Evolutionary conservation across 92 coral and sea anemone species (phyloP), one percentile per base, ranked within the genome.

Genomic region (Phymanthus crucifer): DNA sequence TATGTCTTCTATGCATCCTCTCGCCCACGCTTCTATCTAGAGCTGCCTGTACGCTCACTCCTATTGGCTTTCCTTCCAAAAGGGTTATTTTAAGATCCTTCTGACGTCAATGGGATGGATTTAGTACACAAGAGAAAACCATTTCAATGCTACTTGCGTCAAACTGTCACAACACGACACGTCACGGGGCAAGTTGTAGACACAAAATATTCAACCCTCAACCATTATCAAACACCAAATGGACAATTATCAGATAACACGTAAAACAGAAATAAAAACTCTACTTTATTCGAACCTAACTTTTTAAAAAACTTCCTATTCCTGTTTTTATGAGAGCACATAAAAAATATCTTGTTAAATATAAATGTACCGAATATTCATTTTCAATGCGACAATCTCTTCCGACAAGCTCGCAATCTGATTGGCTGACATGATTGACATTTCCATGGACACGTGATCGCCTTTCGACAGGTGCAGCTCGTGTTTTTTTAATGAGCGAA

Each of bases 31-130:
- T 61, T 40, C 37, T 70, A 14, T 9, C 72, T 34, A 32, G 31
- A 64, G 73, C 29, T 72, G 58, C 72, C 73, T 32, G 18, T 47
- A n/a, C 74, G 65, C 40, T 58, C 58, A 80, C 74, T 81, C 35
- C 71, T 10, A 33, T 34, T 18, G 70, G 70, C 70, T 56, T 48
- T 56, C 27, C 24, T 26, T 48, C 2, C 24, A 48, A 11, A 57
- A 7, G 19, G 46, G 67, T 66, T 82, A 82, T 82, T 82, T 82
- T 82, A 32, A 69, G 77, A 21, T 0, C 24, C 37, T 21, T 82
- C 17, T 82, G 86, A 82, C 86, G 86, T 82, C 86, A 82, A 74
- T 57, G 34, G 21, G 79, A 80, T 72, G 48, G 43, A 73, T 82
- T 52, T 72, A 75, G 79, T 61, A 48, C 35, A 17, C 40, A 65